Base-by-base conservation (phyloP, 2,888 invertebrate genomes). In the Ceratothoa steindachneri region DNA sequence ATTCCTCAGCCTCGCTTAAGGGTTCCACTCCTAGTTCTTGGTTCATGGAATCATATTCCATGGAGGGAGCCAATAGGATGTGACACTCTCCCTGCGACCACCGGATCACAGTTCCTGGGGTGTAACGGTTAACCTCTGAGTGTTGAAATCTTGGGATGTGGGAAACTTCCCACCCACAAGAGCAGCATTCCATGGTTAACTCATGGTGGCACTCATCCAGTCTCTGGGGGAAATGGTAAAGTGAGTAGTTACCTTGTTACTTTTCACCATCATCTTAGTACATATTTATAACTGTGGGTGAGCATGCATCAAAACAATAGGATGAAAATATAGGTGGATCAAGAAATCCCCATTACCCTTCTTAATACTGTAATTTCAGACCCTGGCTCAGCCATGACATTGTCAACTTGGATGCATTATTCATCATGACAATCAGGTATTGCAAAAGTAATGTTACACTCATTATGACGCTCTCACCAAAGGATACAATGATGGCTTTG, bases 31-130 rank as follows among this genome's bases (percentile, higher is more conserved):
- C 24, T 9, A 19, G n/a, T 60, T n/a, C 60, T n/a, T 24, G 19
- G 9, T 24, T 60, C 9, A 24, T 5, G 60, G 24, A 19, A 7
- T 60, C 60, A 19, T 24, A 60, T 9, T 19, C n/a, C 5, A 9
- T 15, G 22, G 70, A 55, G 28, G 77, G 74, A 4, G 77, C 77
- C 2, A 78, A 52, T 9, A 78, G 73, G 1, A 78, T 75, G 24
- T 78, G 75, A 28, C 78, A 78, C 24, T 78, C 78, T 4, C 73
- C 78, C 30, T 73, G 68, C 31, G 72, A 70, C 78, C 78, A 78
- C n/a, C 75, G 73, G 9, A 78, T 75, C 15, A 78, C 75, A 19
- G 78, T 78, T 7, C 74, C 73, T 4, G 78, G 69, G 1, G 75
- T 78, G 71, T 78, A 78, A 28, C 71, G 72, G 67, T 74, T 67